Conservation (phyloP, 1,140 invertebrate genomes). For the Paramacrobiotus metropolitanus region DNA sequence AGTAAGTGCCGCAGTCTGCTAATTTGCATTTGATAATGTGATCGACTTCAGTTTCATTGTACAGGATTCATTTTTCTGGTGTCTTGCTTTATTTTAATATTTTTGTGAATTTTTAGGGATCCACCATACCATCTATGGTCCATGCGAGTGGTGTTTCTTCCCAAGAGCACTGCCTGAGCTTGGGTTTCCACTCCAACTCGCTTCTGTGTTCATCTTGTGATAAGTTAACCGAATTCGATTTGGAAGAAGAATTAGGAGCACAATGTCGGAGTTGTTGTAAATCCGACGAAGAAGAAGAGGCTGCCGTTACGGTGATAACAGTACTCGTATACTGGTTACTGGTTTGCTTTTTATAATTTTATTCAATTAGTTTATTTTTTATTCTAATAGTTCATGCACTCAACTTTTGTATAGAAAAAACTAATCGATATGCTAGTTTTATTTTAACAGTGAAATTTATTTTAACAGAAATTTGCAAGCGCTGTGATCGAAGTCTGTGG, state of each 20-base stretch:
- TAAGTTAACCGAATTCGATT: constrained; percentile 46
- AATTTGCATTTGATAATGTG: no score
- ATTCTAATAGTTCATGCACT: constrained; percentile 15
- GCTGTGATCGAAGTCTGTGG: constrained; percentile 74
- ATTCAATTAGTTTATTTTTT: neutral
- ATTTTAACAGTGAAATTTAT: neutral
- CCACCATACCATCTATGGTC: neutral
- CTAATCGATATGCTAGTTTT: neutral
- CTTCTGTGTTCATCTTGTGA: constrained; percentile 68
- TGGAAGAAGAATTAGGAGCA: constrained; percentile 26
- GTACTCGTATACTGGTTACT: constrained; percentile 9
- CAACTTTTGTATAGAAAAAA: neutral
- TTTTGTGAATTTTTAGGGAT: no score
- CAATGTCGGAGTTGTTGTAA: constrained; percentile 34
- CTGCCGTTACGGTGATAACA: constrained; percentile 15
- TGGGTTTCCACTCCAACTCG: constrained; percentile 63
- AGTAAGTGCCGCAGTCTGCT: no score
- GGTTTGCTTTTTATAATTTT: neutral
- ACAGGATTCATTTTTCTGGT: no score
- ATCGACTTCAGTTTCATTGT: no score
- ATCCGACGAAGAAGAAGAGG: constrained; percentile 29
- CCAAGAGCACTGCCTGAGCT: constrained; percentile 51
- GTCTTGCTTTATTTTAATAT: no score
- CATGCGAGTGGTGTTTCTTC: constrained; percentile 21
- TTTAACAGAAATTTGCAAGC: constrained; percentile 40